Evolutionary conservation across 2,888 invertebrate species (phyloP).

Genomic region (Merodon equestris): DNA sequence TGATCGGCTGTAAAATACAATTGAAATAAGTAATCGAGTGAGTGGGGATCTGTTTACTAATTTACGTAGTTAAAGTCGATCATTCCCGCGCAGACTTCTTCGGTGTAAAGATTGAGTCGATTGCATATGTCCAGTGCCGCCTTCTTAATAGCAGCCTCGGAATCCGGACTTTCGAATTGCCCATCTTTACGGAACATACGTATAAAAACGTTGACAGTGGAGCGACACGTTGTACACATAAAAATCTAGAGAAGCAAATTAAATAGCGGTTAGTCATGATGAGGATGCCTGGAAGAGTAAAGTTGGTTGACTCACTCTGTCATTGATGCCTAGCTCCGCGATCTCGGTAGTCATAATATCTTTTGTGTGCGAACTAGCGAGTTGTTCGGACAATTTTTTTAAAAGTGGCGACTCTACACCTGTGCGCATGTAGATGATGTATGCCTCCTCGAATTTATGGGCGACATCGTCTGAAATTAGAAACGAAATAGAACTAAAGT

Average conservation of each 20-base stretch:
- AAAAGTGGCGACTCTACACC: slow-evolving; percentile 73
- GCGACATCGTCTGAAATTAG: slow-evolving; percentile 71
- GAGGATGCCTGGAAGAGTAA: too few relatives aligned
- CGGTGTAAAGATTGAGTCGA: slow-evolving; percentile 81
- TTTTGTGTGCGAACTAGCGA: slow-evolving; percentile 74
- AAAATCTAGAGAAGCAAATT: slow-evolving; percentile 69
- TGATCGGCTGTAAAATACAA: slow-evolving; percentile 80
- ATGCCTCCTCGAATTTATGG: slow-evolving; percentile 72
- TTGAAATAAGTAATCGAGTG: not conserved
- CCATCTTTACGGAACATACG: slow-evolving; percentile 79
- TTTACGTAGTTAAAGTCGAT: slow-evolving; percentile 82
- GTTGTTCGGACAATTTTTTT: slow-evolving; percentile 70
- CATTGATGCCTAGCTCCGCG: slow-evolving; percentile 69
- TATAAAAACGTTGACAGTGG: slow-evolving; percentile 71
- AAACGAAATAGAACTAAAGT: not conserved
- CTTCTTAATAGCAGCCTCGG: slow-evolving; percentile 74
- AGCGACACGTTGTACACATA: slow-evolving; percentile 73
- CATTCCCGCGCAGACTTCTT: slow-evolving; percentile 83
- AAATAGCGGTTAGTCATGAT: too few relatives aligned
- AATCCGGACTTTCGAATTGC: slow-evolving; percentile 74
- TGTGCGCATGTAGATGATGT: slow-evolving; percentile 72
- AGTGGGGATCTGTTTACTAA: slow-evolving; percentile 29
- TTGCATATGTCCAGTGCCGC: slow-evolving; percentile 80
- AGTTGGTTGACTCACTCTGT: slow-evolving; percentile 69
- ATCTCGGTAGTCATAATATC: slow-evolving; percentile 72